Evolutionary conservation across 1,140 invertebrate genomes (phyloP).

Genomic region (Calephelis nemesis): DNA sequence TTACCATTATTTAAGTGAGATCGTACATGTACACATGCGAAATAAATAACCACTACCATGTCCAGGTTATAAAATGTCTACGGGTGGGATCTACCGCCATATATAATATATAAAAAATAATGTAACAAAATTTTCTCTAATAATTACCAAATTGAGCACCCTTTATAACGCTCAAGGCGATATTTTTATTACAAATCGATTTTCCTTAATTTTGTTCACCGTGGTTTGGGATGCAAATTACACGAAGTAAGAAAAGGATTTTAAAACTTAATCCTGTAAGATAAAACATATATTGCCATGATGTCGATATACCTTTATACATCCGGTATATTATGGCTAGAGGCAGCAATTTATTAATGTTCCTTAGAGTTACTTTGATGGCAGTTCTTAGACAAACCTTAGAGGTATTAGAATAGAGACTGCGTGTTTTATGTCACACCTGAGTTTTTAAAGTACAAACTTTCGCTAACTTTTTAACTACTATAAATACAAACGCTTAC

Average conservation of each 20-base stretch:
- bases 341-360: conserved; percentile 67
- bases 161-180: conserved; percentile 43
- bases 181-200: conserved; percentile 61
- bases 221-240: conserved; percentile 67
- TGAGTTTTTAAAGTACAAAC: no score
- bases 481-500: no score
- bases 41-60: no score
- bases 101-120: conserved; percentile 8
- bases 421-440: not conserved
- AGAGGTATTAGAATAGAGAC: not conserved
- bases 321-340: conserved; percentile 58
- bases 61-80: no score
- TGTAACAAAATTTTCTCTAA: conserved; percentile 11
- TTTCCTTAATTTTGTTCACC: conserved; percentile 67
- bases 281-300: conserved; percentile 33
- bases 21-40: no score
- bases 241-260: conserved; percentile 19
- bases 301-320: conserved; percentile 34
- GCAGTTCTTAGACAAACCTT: conserved; percentile 48
- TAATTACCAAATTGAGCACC: conserved; percentile 22
- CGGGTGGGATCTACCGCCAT: not conserved
- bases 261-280: conserved; percentile 19
- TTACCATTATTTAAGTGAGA: no score
- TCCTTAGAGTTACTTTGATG: conserved; percentile 52
- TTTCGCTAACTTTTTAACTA: no score